Conservation (phyloP, 2,113 vertebrate genomes). For the Heteronetta atricapilla region DNA sequence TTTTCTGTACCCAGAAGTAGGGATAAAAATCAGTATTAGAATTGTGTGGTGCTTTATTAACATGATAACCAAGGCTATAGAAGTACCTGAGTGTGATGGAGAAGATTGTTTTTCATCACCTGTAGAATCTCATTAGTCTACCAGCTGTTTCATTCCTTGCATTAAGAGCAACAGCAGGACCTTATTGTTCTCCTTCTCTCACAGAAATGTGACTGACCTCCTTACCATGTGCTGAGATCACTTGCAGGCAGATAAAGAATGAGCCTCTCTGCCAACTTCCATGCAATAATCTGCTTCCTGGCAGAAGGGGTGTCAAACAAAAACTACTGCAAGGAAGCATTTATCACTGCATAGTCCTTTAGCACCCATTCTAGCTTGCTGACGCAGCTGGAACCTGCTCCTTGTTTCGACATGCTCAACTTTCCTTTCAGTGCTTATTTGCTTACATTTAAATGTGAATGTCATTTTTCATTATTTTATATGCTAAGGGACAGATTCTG, state of each 20-base stretch:
- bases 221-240: not conserved
- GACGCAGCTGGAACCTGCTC: not conserved
- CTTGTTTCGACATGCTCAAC: not conserved
- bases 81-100: not conserved
- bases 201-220: not conserved
- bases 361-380: not conserved
- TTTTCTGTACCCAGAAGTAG: not conserved
- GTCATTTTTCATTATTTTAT: constrained; percentile 22
- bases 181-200: not conserved
- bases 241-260: not conserved
- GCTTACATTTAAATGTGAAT: not conserved
- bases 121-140: constrained; percentile 8
- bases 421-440: constrained; percentile 17
- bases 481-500: not conserved
- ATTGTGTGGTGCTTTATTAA: rapidly evolving
- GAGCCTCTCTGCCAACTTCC: not conserved
- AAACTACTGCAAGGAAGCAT: not conserved
- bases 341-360: not conserved
- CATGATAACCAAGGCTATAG: not conserved
- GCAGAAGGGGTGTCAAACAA: not conserved
- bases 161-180: not conserved
- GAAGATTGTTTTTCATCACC: not conserved
- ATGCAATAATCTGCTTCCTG: not conserved
- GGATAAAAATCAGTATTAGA: not conserved
- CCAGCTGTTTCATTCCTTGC: not conserved